Base-by-base conservation (phyloP, 2,113 vertebrate species). In the Saimiri boliviensis region DNA sequence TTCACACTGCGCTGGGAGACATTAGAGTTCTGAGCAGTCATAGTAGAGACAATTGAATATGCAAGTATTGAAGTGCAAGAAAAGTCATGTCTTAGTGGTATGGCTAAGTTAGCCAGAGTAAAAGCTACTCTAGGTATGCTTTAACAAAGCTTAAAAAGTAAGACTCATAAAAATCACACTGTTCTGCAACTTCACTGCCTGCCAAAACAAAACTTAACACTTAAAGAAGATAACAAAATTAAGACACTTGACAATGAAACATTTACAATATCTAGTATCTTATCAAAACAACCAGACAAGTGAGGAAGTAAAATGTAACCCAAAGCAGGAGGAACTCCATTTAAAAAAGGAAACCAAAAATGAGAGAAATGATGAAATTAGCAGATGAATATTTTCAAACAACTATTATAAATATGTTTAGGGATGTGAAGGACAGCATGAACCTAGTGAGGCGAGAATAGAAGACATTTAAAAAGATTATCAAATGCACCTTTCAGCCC, bases 201-300 rank as follows among this genome's bases (percentile, higher is more conserved):
- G 32, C 35, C 66, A 35, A 86, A 90, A 91, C 40, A 45, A 86
- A 94, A 60, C 6, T n/a, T n/a, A 80, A 60, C 42, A 88, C 25
- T 91, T 70, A 20, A n/a, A 89, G 73, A 47, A 71, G 13, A 88
- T 10, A 87, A 88, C 40, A 94, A 91, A 96, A 81, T 58, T 27
- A 17, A 76, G 40, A 77, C 37, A 40, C 17, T 14, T 27, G 47
- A 80, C 20, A 54, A 68, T 49, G 66, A 94, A 87, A 84, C 58
- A 88, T 23, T 85, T 8, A 66, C 12, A 86, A 82, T 54, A 68
- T 45, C 19, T 1, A 60, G 3, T 71, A 81, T 10, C 30, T 58
- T 80, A 77, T 94, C 25, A 58, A 71, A 86, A 81, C 73, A 91
- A 94, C 8, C 56, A 94, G 60, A 86, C 4, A 88, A 1, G 25